These are phyloP conservation scores for Drosophila santomea DNA, from an alignment of 1,140 invertebrate genomes.

Conservation along the genomic window DNA sequence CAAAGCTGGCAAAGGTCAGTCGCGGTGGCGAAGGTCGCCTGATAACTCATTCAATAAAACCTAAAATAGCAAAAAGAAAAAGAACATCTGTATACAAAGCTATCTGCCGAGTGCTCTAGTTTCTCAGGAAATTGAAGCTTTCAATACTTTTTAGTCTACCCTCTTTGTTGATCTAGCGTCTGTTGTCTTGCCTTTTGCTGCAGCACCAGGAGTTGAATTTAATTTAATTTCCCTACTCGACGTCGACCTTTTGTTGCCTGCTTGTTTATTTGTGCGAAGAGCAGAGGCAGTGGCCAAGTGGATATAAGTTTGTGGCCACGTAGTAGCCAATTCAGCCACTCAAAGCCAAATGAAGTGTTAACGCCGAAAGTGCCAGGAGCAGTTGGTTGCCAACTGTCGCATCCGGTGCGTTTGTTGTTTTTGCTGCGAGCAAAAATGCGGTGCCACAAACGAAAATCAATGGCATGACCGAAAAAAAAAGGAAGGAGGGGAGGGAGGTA, in stretches of 20 bases:
- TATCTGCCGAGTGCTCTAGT: no score
- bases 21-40: slow-evolving; percentile 1
- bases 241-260: slow-evolving; percentile 24
- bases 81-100: no score
- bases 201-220: slow-evolving; percentile 36
- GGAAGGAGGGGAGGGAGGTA: neutral
- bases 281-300: slow-evolving; percentile 2
- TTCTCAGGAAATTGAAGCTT: no score
- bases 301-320: slow-evolving; percentile 32
- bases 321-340: slow-evolving; percentile 45
- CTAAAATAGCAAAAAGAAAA: no score
- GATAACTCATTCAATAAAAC: neutral
- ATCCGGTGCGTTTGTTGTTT: slow-evolving; percentile 43
- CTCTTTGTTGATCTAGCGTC: neutral
- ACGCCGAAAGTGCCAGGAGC: slow-evolving; percentile 48
- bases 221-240: slow-evolving; percentile 55
- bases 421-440: neutral
- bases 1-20: slow-evolving; percentile 13
- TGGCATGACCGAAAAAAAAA: slow-evolving; percentile 2
- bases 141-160: neutral
- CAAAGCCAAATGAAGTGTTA: slow-evolving; percentile 66
- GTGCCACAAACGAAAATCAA: slow-evolving; percentile 17
- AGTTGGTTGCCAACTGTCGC: slow-evolving; percentile 60
- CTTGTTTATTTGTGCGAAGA: slow-evolving; percentile 51
- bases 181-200: slow-evolving; percentile 2